Evolutionary conservation across 2,113 vertebrate genomes (phyloP), one percentile per base, ranked within the genome.

Genomic region (Pithys albifrons): DNA sequence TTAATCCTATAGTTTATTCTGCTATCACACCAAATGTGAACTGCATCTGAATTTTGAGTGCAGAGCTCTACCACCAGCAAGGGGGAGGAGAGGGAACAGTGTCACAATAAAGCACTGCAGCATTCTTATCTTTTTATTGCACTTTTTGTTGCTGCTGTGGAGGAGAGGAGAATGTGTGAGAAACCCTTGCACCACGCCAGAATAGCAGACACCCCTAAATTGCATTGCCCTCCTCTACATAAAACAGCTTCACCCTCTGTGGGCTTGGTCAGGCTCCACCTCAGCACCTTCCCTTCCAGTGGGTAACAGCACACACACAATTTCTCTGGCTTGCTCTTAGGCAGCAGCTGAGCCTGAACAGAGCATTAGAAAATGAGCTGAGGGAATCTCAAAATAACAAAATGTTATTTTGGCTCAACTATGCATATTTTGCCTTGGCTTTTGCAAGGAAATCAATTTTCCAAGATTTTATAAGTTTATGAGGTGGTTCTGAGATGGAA

Each of bases 401-500:
- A 66, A 74, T 24, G 5, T 5, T 61, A n/a, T n/a, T 67, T 69
- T 66, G n/a, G n/a, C 51, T 92, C n/a, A 52, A 29, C 0, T 1
- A 76, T 28, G 13, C 29, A 8, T 33, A 31, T 71, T 84, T 87
- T 73, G 19, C 74, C 31, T 75, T 59, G 17, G 14, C 37, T 89
- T 89, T 77, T 58, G 33, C 20, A 70, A 33, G 7, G 65, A 70
- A 54, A 88, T 33, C 3, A 7, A 31, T 73, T 74, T 72, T 35
- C 33, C 27, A 54, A 88, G 22, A 69, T 23, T 61, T 79, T 10
- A 67, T 37, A 65, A 28, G 37, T 45, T 79, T 35, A 46, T 48
- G 64, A 73, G 29, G 20, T 0, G 0, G 3, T 46, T 93, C 31
- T 29, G 33, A 65, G n/a, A 73, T 59, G 39, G 51, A 70, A 25